A percentile compares a stretch with the other conserved stretches of the same genome.
phyloP scores from a whole-genome alignment of 2,113 vertebrate genomes.

The Dicentrarchus labrax region DNA sequence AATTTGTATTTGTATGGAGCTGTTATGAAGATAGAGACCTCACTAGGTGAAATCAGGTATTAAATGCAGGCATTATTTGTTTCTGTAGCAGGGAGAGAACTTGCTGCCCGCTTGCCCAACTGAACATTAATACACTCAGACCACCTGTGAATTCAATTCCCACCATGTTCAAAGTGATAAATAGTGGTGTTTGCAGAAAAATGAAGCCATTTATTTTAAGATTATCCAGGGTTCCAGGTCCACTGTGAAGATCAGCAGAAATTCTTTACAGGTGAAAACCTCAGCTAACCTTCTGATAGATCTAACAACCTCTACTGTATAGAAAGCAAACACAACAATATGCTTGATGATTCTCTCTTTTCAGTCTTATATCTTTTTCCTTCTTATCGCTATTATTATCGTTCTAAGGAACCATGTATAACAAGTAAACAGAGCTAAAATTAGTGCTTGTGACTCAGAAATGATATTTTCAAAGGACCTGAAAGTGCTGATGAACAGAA shows the following conservation, averaged over 20 bases:
- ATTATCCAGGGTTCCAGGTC: conserved; percentile 8
- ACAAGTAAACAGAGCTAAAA: background rate
- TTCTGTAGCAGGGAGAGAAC: conserved; percentile 11
- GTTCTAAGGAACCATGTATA: background rate
- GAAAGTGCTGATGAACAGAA: conserved; percentile 12
- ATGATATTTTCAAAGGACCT: conserved; percentile 8
- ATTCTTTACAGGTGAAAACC: background rate
- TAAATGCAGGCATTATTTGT: background rate
- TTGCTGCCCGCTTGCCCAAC: conserved; percentile 18
- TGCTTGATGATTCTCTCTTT: background rate
- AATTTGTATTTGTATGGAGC: background rate
- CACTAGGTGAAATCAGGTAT: background rate
- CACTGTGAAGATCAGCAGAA: conserved; percentile 24
- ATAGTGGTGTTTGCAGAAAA: conserved; percentile 37
- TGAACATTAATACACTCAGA: conserved; percentile 46
- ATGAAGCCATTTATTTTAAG: conserved; percentile 48
- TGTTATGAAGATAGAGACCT: background rate
- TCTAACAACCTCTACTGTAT: background rate
- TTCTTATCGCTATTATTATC: background rate
- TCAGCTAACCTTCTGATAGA: conserved; percentile 2
- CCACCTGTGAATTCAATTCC: conserved; percentile 55
- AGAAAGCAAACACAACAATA: background rate
- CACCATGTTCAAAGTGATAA: conserved; percentile 41
- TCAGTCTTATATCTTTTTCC: background rate
- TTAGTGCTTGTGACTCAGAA: background rate